A percentile compares a stretch with the other conserved stretches of the same genome.
Conservation (phyloP, 1,140 invertebrate genomes). For the Drosophila sproati region DNA sequence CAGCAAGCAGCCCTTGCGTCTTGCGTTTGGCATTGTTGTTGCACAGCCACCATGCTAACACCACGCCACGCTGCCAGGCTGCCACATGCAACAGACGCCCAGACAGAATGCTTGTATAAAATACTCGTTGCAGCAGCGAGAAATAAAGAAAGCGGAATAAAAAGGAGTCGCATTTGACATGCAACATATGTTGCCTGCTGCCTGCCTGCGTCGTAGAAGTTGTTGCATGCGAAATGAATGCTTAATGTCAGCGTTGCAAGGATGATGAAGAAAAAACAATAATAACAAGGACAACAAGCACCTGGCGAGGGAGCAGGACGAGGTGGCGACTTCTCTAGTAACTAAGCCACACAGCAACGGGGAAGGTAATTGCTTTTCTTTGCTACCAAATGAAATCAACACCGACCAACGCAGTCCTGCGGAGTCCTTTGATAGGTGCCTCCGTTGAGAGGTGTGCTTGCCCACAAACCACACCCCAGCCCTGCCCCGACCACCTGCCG, state of each 20-base stretch:
- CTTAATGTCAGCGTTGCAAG: slow-evolving; percentile 54
- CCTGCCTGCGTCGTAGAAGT: slow-evolving; percentile 59
- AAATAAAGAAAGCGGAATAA: not conserved
- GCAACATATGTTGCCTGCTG: slow-evolving; percentile 80
- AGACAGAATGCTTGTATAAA: slow-evolving; percentile 13
- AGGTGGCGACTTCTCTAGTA: not conserved
- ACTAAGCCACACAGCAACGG: slow-evolving; percentile 30
- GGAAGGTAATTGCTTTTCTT: slow-evolving; percentile 75
- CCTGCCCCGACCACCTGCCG: not conserved
- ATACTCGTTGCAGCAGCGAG: slow-evolving; percentile 5
- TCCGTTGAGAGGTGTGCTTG: not conserved
- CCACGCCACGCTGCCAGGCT: not conserved
- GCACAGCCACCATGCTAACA: not conserved
- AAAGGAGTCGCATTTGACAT: slow-evolving; percentile 67
- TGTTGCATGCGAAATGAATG: slow-evolving; percentile 81
- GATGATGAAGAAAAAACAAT: not conserved
- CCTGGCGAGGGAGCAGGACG: not conserved
- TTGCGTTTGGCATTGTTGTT: slow-evolving; percentile 28
- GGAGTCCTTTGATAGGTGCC: slow-evolving; percentile 21
- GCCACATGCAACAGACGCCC: too few species aligned
- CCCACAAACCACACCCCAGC: not conserved
- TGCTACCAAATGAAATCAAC: slow-evolving; percentile 75
- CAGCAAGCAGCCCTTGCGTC: slow-evolving; percentile 60
- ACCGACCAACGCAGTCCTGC: slow-evolving; percentile 34
- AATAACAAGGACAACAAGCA: slow-evolving; percentile 15